phyloP scores from a whole-genome alignment of 2,888 invertebrate genomes.

The Drosophila pullipes region DNA sequence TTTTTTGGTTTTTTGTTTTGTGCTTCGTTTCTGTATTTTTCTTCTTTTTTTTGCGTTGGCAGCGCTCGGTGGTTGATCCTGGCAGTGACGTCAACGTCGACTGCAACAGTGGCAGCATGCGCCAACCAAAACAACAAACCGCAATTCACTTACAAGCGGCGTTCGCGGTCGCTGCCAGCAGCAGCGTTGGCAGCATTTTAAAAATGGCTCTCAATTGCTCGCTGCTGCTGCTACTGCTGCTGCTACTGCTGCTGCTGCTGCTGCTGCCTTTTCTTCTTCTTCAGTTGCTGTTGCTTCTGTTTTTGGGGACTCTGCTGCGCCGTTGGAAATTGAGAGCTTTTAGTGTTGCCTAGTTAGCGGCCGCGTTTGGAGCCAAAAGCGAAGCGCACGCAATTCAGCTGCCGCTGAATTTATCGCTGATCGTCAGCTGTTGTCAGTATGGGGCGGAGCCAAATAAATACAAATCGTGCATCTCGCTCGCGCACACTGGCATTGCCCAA shows the following conservation, averaged over 20 bases:
- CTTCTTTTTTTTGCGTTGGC: slow-evolving; percentile 44
- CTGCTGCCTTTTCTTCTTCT: slow-evolving; percentile 1
- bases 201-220: slow-evolving; percentile 51
- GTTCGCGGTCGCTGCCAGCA: slow-evolving; percentile 62
- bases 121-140: slow-evolving; percentile 83
- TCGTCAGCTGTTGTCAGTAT: slow-evolving; percentile 6
- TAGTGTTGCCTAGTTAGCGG: slow-evolving; percentile 68
- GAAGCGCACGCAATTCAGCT: slow-evolving; percentile 16
- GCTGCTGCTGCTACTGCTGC: slow-evolving; percentile 7
- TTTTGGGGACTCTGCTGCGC: slow-evolving; percentile 31
- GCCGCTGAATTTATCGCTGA: not conserved
- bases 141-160: slow-evolving; percentile 82
- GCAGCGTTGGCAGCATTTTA: slow-evolving; percentile 34
- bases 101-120: slow-evolving; percentile 51
- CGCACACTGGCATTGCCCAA: slow-evolving; percentile 1
- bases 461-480: slow-evolving; percentile 13
- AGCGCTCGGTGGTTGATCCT: slow-evolving; percentile 67
- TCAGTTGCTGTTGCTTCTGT: slow-evolving; percentile 5
- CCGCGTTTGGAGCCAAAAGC: slow-evolving; percentile 44
- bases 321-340: slow-evolving; percentile 50
- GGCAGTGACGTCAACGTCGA: slow-evolving; percentile 36
- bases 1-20: slow-evolving; percentile 5
- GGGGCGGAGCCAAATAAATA: slow-evolving; percentile 41
- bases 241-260: slow-evolving; percentile 11
- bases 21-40: slow-evolving; percentile 34